These are phyloP conservation scores for Choloepus didactylus DNA, from an alignment of 2,797 vertebrate species.

Conservation along the genomic window DNA sequence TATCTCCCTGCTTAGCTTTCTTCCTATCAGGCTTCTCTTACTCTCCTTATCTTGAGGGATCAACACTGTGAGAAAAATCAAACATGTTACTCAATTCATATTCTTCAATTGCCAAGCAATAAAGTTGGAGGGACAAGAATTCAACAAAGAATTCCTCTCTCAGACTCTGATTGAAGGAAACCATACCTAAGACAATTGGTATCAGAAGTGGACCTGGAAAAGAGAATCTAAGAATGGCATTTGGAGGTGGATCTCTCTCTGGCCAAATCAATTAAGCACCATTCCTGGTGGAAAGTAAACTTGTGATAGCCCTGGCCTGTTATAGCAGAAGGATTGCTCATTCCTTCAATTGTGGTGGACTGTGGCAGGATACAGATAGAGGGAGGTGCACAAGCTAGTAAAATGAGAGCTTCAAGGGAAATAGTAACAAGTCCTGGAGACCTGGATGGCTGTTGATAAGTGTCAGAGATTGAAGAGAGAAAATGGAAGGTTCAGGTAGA, in stretches of 20 bases:
- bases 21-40: not conserved
- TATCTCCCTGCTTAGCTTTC: not conserved
- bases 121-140: too few relatives aligned
- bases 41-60: not conserved
- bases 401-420: not conserved
- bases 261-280: too few relatives aligned
- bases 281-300: not conserved
- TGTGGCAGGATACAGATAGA: not conserved
- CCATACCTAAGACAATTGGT: not conserved
- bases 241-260: not conserved
- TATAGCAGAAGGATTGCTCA: not conserved
- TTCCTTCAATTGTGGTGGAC: not conserved
- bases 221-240: not conserved
- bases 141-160: not conserved
- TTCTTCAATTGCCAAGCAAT: too few relatives aligned
- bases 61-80: too few relatives aligned
- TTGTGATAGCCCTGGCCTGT: not conserved
- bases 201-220: not conserved
- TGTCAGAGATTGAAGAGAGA: not conserved
- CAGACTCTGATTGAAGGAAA: not conserved
- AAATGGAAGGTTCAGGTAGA: not conserved
- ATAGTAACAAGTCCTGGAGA: not conserved
- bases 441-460: not conserved
- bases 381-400: not conserved
- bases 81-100: too few relatives aligned